Evolutionary conservation across 2,888 invertebrate species (phyloP), one percentile per base, ranked within the genome.

Genomic region (Cryptocheilus praepositus): DNA sequence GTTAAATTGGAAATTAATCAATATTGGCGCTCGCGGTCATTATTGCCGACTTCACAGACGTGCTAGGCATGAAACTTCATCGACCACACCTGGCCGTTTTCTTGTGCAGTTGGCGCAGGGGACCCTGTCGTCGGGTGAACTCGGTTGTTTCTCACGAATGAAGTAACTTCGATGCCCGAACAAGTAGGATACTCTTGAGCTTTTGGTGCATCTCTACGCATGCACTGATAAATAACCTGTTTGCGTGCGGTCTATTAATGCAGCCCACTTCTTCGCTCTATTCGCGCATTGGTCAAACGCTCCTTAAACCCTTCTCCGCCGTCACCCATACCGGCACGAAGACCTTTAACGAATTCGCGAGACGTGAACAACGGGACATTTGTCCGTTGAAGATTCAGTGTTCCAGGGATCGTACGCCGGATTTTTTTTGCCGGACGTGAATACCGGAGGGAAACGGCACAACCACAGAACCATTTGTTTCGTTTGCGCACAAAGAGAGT

Each of bases 131-230:
- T 60, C 64, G n/a, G 46, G 54, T 64, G 44, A 46, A 36, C 36
- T 36, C 36, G 36, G 36, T 22, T 36, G 59, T 70, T 63, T 61
- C 44, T 61, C 54, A 49, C 63, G 73, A 69, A 71, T 65, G 69
- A 74, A 85, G 86, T 83, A 88, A 87, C 80, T 86, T 88, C 86
- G 82, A 86, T 74, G 87, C 87, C 74, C 71, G 87, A 81, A 71
- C 84, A 86, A 83, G 86, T 84, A 81, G 83, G 77, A 80, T 76
- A 71, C 43, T 46, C 46, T 61, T n/a, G 43, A 36, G 36, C 28
- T 52, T 54, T 65, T 61, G 77, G 59, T 76, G 78, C 77, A 78
- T 73, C 73, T 78, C 19, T 78, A 78, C 77, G 77, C 77, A 78
- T 78, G 78, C 77, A 78, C 79, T 73, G 78, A 69, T 71, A 77